Percentiles rank a stretch among this genome's conserved stretches.
phyloP scores from a whole-genome alignment of 2,797 vertebrate genomes.

The Carcharodon carcharias region DNA sequence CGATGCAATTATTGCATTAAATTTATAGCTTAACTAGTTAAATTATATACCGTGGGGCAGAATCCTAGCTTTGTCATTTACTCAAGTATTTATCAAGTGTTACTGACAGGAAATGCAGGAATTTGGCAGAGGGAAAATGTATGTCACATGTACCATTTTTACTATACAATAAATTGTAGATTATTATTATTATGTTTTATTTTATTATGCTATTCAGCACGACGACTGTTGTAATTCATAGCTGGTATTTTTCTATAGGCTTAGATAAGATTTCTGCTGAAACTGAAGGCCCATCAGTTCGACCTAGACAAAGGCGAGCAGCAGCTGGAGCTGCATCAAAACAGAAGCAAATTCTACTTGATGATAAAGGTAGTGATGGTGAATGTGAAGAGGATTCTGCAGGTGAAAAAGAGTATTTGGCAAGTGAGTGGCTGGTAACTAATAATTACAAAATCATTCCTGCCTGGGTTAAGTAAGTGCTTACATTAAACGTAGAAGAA shows the following conservation, averaged over 20 bases:
- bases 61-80: not conserved
- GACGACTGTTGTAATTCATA: not conserved
- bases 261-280: slow-evolving; percentile 62
- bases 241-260: slow-evolving; percentile 49
- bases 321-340: slow-evolving; percentile 43
- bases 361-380: slow-evolving; percentile 44
- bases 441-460: not conserved
- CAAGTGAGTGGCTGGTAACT: slow-evolving; percentile 49
- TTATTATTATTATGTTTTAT: not conserved
- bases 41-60: not conserved
- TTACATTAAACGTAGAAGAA: not conserved
- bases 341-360: slow-evolving; percentile 45
- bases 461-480: not conserved
- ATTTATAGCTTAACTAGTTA: too few relatives aligned
- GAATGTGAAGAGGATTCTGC: slow-evolving; percentile 50
- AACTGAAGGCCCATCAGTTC: slow-evolving; percentile 29
- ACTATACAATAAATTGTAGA: not conserved
- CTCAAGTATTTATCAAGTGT: not conserved
- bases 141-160: not conserved
- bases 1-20: too few relatives aligned
- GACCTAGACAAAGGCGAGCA: slow-evolving; percentile 49
- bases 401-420: slow-evolving; percentile 51
- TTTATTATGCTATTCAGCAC: not conserved
- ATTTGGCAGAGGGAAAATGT: not conserved
- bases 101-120: not conserved